A percentile compares a stretch with the other conserved stretches of the same genome.
Evolutionary conservation across 2,888 invertebrate species (phyloP).

Genomic region (Tenthredo scrophulariae): DNA sequence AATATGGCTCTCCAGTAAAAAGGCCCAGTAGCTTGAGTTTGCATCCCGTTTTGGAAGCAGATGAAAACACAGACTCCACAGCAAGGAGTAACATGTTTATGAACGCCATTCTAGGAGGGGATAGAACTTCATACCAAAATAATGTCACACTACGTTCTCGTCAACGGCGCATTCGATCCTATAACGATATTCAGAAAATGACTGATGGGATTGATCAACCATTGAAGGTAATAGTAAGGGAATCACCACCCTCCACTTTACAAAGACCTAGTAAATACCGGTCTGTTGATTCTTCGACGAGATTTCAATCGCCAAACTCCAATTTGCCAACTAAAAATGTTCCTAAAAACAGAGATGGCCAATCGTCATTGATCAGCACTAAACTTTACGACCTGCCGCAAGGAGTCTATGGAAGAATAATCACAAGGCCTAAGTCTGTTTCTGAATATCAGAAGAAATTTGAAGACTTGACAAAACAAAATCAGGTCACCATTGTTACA

Average conservation of each 20-base stretch:
- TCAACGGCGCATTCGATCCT: neutral
- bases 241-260: conserved; percentile 25
- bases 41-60: conserved; percentile 21
- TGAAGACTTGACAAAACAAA: conserved; percentile 51
- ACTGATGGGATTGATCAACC: conserved; percentile 25
- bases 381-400: conserved; percentile 32
- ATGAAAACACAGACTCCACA: neutral
- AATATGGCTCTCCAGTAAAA: neutral
- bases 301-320: neutral
- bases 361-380: neutral
- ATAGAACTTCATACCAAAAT: neutral
- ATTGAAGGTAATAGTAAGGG: conserved; percentile 29
- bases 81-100: neutral
- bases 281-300: neutral
- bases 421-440: conserved; percentile 43
- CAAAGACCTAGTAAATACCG: neutral
- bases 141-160: conserved; percentile 9
- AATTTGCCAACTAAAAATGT: neutral
- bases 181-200: neutral
- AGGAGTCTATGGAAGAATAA: conserved; percentile 51
- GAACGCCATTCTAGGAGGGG: neutral
- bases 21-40: conserved; percentile 24
- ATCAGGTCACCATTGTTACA: conserved; percentile 8
- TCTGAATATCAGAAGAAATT: conserved; percentile 47
- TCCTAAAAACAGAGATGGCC: neutral